Evolutionary conservation across 2,113 vertebrate species (phyloP).

Genomic region (Corydoras sp.): DNA sequence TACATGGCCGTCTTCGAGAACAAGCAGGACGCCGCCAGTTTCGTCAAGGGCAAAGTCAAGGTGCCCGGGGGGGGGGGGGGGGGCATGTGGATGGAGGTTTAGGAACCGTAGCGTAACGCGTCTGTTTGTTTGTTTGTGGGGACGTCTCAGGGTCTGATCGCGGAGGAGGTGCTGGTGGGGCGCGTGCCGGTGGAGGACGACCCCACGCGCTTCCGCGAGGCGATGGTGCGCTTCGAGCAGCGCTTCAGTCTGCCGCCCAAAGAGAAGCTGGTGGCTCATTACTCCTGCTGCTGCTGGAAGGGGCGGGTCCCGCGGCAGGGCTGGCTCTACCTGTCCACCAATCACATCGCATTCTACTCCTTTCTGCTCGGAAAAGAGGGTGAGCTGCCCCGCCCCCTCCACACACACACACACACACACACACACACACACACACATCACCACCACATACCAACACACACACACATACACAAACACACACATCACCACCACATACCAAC

Average conservation of each 20-base stretch:
- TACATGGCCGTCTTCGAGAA: constrained; percentile 94
- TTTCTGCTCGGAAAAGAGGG: constrained; percentile 95
- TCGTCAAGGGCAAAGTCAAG: constrained; percentile 94
- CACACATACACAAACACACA: too few species aligned
- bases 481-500: too few species aligned
- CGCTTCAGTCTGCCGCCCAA: constrained; percentile 85
- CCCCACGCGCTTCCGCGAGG: constrained; percentile 86
- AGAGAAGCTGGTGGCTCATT: constrained; percentile 87
- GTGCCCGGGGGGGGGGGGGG: constrained; percentile 32
- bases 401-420: too few species aligned
- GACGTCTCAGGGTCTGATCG: constrained; percentile 80
- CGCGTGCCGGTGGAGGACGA: constrained; percentile 86
- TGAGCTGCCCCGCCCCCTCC: constrained; percentile 38
- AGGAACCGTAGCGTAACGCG: neutral
- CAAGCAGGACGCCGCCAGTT: constrained; percentile 88
- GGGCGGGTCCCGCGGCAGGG: constrained; percentile 93
- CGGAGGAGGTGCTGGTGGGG: constrained; percentile 82
- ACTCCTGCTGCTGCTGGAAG: constrained; percentile 97
- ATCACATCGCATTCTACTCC: constrained; percentile 96
- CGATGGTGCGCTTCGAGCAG: constrained; percentile 80
- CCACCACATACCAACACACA: too few species aligned
- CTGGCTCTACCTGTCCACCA: constrained; percentile 93
- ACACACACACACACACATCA: too few species aligned
- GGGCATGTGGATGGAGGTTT: too few species aligned
- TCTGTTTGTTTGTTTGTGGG: neutral